Evolutionary conservation across 2,888 invertebrate genomes (phyloP).

Genomic region (Pyrrhia umbra): DNA sequence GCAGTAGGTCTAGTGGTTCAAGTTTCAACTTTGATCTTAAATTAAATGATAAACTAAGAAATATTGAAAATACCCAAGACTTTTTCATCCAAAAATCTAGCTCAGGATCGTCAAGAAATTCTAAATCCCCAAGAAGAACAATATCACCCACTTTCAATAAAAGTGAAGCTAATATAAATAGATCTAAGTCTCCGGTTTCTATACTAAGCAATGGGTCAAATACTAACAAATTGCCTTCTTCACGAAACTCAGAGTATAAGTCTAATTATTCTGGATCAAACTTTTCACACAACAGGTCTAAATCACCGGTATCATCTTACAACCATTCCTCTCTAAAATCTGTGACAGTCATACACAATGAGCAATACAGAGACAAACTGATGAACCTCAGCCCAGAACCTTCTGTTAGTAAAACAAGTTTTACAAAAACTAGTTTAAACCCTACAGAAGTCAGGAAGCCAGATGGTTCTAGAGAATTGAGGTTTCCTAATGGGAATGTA

Average conservation of each 20-base stretch:
- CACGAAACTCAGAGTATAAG: conserved; percentile 40
- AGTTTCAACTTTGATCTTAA: conserved; percentile 59
- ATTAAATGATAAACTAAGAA: conserved; percentile 53
- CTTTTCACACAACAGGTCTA: conserved; percentile 65
- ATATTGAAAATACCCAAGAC: conserved; percentile 65
- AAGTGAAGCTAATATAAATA: conserved; percentile 54
- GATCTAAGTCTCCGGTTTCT: conserved; percentile 73
- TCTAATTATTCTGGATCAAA: conserved; percentile 55
- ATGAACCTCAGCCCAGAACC: conserved; percentile 79
- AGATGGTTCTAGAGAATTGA: conserved; percentile 95
- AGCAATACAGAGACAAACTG: conserved; percentile 71
- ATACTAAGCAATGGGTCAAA: conserved; percentile 66
- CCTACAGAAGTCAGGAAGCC: conserved; percentile 91
- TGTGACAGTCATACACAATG: conserved; percentile 74
- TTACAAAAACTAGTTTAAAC: conserved; percentile 80
- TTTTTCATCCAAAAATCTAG: conserved; percentile 78
- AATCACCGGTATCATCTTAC: conserved; percentile 74
- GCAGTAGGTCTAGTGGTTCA: conserved; percentile 67
- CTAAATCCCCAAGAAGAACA: conserved; percentile 68
- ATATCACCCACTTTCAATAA: conserved; percentile 60
- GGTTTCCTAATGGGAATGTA: conserved; percentile 95
- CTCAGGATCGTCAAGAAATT: conserved; percentile 65
- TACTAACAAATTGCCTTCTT: conserved; percentile 59
- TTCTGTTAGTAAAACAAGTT: conserved; percentile 73
- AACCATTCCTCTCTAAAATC: conserved; percentile 74